Percentiles rank a stretch among this genome's conserved stretches.
Evolutionary conservation across 2,113 vertebrate species (phyloP).

Genomic region (Podilymbus podiceps): DNA sequence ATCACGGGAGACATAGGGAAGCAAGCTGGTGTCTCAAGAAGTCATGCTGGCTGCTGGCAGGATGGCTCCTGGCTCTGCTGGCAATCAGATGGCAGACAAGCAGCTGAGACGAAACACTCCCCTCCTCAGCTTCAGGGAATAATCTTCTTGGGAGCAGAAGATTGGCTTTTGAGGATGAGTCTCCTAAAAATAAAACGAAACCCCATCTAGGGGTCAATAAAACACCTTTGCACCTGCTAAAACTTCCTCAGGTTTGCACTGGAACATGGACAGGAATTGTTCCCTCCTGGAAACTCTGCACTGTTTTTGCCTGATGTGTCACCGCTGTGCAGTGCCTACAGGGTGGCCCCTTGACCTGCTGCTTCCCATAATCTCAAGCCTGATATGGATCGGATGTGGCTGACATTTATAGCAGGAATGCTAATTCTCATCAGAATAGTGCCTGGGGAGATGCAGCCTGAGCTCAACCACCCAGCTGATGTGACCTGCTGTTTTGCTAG

Average conservation of each 20-base stretch:
- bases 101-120: not conserved
- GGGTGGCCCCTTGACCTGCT: not conserved
- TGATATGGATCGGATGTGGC: not conserved
- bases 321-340: not conserved
- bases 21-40: not conserved
- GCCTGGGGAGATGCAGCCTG: constrained; percentile 14
- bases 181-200: not conserved
- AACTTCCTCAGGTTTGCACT: not conserved
- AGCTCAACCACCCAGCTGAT: not conserved
- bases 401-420: constrained; percentile 50
- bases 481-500: not conserved
- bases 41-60: not conserved
- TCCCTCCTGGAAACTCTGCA: not conserved
- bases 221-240: not conserved
- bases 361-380: not conserved
- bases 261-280: not conserved
- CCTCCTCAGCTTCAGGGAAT: not conserved
- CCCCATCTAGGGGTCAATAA: not conserved
- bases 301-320: not conserved
- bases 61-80: not conserved
- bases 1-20: not conserved
- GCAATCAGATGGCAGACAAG: not conserved
- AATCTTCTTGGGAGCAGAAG: not conserved
- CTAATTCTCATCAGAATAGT: not conserved
- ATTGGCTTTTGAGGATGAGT: not conserved